Evolutionary conservation across 2,113 vertebrate genomes (phyloP).

Genomic region (Trogon melanurus): DNA sequence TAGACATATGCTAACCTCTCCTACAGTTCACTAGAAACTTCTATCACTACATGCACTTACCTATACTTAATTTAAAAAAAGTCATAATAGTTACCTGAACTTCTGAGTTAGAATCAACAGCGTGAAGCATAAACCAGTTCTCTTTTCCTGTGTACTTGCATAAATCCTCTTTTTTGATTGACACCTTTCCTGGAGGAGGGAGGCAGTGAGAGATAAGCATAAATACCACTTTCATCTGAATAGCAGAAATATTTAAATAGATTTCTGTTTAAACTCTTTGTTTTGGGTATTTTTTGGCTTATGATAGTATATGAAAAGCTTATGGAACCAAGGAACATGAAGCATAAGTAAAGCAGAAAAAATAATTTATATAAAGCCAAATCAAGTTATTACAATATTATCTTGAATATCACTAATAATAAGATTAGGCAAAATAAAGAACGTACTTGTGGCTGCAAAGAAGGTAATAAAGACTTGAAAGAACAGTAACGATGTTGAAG

Average conservation of each 20-base stretch:
- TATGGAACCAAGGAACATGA: background rate
- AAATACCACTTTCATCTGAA: background rate
- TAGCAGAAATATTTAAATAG: background rate
- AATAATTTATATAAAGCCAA: background rate
- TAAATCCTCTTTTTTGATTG: slow-evolving; percentile 95
- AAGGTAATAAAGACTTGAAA: background rate
- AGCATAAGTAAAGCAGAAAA: background rate
- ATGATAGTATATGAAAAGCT: background rate
- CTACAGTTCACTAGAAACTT: background rate
- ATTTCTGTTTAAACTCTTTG: background rate
- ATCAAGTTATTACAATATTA: background rate
- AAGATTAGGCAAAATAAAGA: background rate
- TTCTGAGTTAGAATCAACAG: slow-evolving; percentile 94
- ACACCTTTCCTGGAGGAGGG: slow-evolving; percentile 87
- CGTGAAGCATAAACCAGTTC: slow-evolving; percentile 93
- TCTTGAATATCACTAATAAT: background rate
- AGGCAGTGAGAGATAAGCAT: background rate
- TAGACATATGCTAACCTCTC: background rate
- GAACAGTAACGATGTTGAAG: background rate
- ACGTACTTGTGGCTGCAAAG: background rate
- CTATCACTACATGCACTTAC: background rate
- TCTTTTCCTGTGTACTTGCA: slow-evolving; percentile 91
- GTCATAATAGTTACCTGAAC: slow-evolving; percentile 88
- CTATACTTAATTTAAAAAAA: background rate
- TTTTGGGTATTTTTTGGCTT: background rate